These are phyloP conservation scores for Lutjanus erythropterus DNA, from an alignment of 2,113 vertebrate species.

Conservation along the genomic window DNA sequence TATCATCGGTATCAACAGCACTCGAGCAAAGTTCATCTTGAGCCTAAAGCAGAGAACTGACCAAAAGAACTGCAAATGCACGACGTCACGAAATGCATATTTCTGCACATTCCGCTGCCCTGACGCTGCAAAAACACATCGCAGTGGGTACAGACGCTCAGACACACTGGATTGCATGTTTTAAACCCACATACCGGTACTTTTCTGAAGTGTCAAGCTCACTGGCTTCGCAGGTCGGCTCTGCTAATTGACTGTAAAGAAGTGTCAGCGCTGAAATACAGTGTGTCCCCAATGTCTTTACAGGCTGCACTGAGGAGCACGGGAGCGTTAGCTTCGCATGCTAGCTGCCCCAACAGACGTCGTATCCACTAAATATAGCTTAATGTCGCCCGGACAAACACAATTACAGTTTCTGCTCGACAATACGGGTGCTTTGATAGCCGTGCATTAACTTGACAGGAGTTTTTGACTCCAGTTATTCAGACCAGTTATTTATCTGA, in stretches of 20 bases:
- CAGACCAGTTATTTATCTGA: neutral
- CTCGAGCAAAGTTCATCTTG: conserved; percentile 45
- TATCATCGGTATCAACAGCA: conserved; percentile 20
- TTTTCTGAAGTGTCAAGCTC: conserved; percentile 13
- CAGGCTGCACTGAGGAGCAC: conserved; percentile 1
- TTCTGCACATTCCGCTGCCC: conserved; percentile 36
- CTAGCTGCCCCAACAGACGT: conserved; percentile 40
- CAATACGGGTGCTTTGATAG: neutral
- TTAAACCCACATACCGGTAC: conserved; percentile 4
- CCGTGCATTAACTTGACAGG: conserved; percentile 20
- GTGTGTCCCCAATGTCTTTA: neutral
- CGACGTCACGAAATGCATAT: neutral
- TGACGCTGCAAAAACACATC: conserved; percentile 25
- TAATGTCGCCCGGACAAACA: neutral
- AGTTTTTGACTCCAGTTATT: conserved; percentile 18
- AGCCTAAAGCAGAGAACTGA: neutral
- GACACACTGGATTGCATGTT: neutral
- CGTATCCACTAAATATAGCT: neutral
- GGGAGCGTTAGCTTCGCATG: conserved; percentile 44
- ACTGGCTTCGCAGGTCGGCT: neutral
- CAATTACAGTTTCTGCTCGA: neutral
- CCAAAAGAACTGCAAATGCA: neutral
- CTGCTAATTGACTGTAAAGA: conserved; percentile 8
- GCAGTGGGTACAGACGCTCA: neutral
- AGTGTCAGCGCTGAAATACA: conserved; percentile 34